Percentiles rank a stretch among this genome's conserved stretches.
phyloP scores from a whole-genome alignment of 2,888 invertebrate species.

The Drosophila pegasa region DNA sequence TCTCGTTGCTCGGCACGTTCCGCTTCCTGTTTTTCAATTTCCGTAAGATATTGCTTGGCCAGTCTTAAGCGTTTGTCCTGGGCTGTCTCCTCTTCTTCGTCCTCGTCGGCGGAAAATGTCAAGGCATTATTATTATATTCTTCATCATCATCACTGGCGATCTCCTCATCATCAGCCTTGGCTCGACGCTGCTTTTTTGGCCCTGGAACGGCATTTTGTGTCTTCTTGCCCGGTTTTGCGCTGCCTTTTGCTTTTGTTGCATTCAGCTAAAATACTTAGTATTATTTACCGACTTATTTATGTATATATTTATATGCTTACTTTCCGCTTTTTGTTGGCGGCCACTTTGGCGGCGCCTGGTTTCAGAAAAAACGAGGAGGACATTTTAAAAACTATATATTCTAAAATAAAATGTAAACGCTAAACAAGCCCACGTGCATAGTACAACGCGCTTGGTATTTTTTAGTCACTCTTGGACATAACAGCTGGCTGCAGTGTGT shows the following conservation, averaged over 20 bases:
- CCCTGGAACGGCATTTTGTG: slow-evolving; percentile 74
- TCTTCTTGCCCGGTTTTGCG: slow-evolving; percentile 45
- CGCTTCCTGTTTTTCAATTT: slow-evolving; percentile 93
- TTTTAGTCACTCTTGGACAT: background rate
- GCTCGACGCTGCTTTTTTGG: slow-evolving; percentile 74
- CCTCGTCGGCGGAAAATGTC: slow-evolving; percentile 78
- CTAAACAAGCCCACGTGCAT: slow-evolving; percentile 55
- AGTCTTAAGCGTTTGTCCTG: slow-evolving; percentile 96
- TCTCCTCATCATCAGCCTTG: slow-evolving; percentile 87
- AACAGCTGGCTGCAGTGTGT: slow-evolving; percentile 29
- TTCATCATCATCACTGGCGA: slow-evolving; percentile 89
- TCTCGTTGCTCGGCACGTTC: slow-evolving; percentile 88
- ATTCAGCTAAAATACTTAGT: slow-evolving; percentile 19
- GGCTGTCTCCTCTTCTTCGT: slow-evolving; percentile 87
- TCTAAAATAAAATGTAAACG: slow-evolving; percentile 33
- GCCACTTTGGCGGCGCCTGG: slow-evolving; percentile 85
- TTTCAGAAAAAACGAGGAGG: slow-evolving; percentile 87
- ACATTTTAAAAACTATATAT: slow-evolving; percentile 61
- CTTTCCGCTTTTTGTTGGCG: slow-evolving; percentile 86
- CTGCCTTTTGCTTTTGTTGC: slow-evolving; percentile 36
- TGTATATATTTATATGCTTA: slow-evolving; percentile 41
- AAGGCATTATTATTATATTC: slow-evolving; percentile 85
- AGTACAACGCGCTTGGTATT: slow-evolving; percentile 28
- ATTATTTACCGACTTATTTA: background rate
- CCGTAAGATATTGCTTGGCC: slow-evolving; percentile 95